phyloP scores from a whole-genome alignment of 2,797 vertebrate genomes.

The Malacoctenus gilli region DNA sequence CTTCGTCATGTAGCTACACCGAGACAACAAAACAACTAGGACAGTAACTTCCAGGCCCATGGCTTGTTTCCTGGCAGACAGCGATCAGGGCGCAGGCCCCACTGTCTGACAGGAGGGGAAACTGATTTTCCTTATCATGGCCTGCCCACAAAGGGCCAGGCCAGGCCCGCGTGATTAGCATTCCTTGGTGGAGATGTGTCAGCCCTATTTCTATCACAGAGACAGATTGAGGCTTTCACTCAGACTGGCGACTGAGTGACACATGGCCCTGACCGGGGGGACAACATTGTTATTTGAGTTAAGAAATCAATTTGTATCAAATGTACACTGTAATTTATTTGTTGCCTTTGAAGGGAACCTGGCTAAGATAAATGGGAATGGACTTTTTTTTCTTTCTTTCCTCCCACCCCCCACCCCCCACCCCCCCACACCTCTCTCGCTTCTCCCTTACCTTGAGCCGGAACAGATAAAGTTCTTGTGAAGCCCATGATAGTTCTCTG shows the following conservation, averaged over 20 bases:
- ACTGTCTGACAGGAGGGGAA: constrained; percentile 87
- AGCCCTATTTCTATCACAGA: constrained; percentile 96
- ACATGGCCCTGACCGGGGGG: constrained; percentile 97
- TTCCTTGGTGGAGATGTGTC: constrained; percentile 90
- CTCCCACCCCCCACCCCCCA: too few relatives aligned
- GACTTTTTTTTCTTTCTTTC: constrained; percentile 69
- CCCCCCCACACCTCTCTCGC: too few relatives aligned
- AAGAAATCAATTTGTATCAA: constrained; percentile 99
- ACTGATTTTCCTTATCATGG: constrained; percentile 96
- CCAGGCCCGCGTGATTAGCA: constrained; percentile 94
- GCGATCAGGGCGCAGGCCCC: constrained; percentile 82
- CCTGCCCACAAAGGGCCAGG: constrained; percentile 96
- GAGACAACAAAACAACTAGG: constrained; percentile 85
- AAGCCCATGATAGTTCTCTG: constrained; percentile 95
- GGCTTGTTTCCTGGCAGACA: constrained; percentile 85
- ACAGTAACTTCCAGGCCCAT: constrained; percentile 83
- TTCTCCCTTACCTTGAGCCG: constrained; percentile 80
- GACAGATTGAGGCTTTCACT: constrained; percentile 99
- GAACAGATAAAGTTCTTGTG: constrained; percentile 99
- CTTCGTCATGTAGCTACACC: constrained; percentile 71
- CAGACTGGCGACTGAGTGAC: constrained; percentile 95
- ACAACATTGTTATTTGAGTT: constrained; percentile 99
- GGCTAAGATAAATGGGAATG: constrained; percentile 99
- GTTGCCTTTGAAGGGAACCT: constrained; percentile 99
- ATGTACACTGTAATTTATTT: constrained; percentile 99